A percentile compares a stretch with the other conserved stretches of the same genome.
Evolutionary conservation across 2,888 invertebrate species (phyloP).

Genomic region (Petrophora chlorosata): DNA sequence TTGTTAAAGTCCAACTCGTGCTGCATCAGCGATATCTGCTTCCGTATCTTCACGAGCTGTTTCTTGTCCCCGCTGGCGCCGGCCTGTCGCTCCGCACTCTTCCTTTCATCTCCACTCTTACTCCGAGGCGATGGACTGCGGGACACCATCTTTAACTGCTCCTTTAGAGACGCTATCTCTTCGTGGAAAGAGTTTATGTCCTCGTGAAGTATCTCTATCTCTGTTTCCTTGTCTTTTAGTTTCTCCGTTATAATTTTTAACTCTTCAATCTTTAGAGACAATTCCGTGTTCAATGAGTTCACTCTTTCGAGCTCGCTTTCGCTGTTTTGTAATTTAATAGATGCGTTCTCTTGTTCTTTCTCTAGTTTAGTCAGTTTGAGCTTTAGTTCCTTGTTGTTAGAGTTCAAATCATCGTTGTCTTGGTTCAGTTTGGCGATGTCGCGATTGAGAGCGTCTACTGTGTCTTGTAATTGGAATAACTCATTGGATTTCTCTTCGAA

Average conservation of each 20-base stretch:
- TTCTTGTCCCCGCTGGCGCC: constrained; percentile 83
- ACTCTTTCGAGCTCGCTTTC: constrained; percentile 68
- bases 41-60: constrained; percentile 81
- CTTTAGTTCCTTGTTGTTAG: constrained; percentile 66
- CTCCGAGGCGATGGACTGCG: constrained; percentile 84
- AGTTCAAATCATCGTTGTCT: constrained; percentile 68
- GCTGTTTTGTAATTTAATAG: constrained; percentile 66
- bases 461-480: constrained; percentile 69
- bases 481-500: constrained; percentile 75
- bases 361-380: constrained; percentile 69
- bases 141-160: constrained; percentile 74
- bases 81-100: constrained; percentile 73
- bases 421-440: constrained; percentile 69
- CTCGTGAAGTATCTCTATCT: constrained; percentile 81
- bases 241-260: constrained; percentile 69
- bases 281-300: constrained; percentile 66
- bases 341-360: constrained; percentile 75
- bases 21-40: constrained; percentile 71
- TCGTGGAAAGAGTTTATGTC: constrained; percentile 78
- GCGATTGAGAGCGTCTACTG: constrained; percentile 59
- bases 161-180: constrained; percentile 75
- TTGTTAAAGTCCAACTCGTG: constrained; percentile 75
- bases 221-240: constrained; percentile 79
- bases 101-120: constrained; percentile 80
- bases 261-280: constrained; percentile 70